Evolutionary conservation across 2,797 vertebrate genomes (phyloP).

Genomic region (Channa striata): DNA sequence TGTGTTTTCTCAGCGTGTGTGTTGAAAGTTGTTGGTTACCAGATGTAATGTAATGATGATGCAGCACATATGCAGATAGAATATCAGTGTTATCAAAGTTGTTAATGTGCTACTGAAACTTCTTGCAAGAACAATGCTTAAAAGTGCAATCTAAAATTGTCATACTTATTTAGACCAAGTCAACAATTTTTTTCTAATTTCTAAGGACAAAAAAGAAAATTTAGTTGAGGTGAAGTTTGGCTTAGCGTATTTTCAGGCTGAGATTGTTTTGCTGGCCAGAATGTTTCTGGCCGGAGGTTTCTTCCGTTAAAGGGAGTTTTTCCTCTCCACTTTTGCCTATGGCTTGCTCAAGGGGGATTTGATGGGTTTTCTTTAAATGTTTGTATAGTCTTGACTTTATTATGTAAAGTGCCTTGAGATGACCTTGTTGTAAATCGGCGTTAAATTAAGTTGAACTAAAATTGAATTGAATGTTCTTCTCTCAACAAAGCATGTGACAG

Average conservation of each 20-base stretch:
- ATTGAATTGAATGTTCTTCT: too few species aligned
- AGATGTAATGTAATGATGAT: slow-evolving; percentile 55
- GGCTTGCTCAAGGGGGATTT: too few species aligned
- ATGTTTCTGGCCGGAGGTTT: too few species aligned
- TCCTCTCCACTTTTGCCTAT: too few species aligned
- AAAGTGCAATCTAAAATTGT: neutral
- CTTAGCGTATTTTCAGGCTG: slow-evolving; percentile 46
- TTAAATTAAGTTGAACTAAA: too few species aligned
- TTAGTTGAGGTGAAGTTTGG: slow-evolving; percentile 35
- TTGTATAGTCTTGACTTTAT: too few species aligned
- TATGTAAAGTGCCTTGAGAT: too few species aligned
- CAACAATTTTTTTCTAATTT: neutral
- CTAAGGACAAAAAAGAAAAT: slow-evolving; percentile 25
- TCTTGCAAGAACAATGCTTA: neutral
- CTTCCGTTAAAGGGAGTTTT: too few species aligned
- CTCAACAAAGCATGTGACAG: slow-evolving; percentile 59
- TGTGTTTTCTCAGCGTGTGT: slow-evolving; percentile 18
- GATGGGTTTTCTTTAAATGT: too few species aligned
- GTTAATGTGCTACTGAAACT: neutral
- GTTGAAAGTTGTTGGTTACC: slow-evolving; percentile 56
- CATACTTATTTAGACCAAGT: neutral
- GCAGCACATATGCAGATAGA: slow-evolving; percentile 19
- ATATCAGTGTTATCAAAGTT: neutral
- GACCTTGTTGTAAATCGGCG: too few species aligned
- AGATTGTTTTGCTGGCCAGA: slow-evolving; percentile 40